Evolutionary conservation across 2,797 vertebrate species (phyloP).

Genomic region (Anguilla anguilla): DNA sequence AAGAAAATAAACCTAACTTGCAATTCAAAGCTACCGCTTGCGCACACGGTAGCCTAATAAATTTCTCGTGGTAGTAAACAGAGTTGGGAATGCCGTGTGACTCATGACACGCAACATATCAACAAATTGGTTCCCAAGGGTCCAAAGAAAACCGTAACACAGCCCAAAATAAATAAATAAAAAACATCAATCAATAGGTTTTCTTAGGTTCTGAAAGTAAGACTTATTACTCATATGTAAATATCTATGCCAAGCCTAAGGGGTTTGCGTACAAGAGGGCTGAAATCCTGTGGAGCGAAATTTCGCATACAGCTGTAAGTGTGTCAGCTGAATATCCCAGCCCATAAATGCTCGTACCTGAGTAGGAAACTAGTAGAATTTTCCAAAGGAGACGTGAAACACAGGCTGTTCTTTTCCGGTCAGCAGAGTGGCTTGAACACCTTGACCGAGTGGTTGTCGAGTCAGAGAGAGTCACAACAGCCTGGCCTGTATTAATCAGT

Average conservation of each 20-base stretch:
- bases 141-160: background rate
- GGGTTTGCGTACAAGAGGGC: background rate
- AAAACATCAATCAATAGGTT: background rate
- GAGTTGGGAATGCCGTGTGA: background rate
- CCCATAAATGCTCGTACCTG: background rate
- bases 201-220: background rate
- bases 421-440: slow-evolving; percentile 44
- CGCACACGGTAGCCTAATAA: background rate
- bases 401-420: slow-evolving; percentile 45
- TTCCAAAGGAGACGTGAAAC: slow-evolving; percentile 11
- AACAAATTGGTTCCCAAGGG: background rate
- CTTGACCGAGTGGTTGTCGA: slow-evolving; percentile 6
- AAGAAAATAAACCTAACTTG: background rate
- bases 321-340: background rate
- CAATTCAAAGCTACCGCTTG: background rate
- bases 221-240: background rate
- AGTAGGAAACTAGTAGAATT: background rate
- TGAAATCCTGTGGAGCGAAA: background rate
- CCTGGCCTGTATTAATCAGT: too few relatives aligned
- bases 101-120: background rate
- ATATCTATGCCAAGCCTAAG: background rate
- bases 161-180: background rate
- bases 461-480: background rate
- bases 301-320: background rate
- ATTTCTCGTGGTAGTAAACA: background rate